Percentiles rank a stretch among this genome's conserved stretches.
phyloP scores from a whole-genome alignment of 2,113 vertebrate genomes.

The Cyanoderma ruficeps region DNA sequence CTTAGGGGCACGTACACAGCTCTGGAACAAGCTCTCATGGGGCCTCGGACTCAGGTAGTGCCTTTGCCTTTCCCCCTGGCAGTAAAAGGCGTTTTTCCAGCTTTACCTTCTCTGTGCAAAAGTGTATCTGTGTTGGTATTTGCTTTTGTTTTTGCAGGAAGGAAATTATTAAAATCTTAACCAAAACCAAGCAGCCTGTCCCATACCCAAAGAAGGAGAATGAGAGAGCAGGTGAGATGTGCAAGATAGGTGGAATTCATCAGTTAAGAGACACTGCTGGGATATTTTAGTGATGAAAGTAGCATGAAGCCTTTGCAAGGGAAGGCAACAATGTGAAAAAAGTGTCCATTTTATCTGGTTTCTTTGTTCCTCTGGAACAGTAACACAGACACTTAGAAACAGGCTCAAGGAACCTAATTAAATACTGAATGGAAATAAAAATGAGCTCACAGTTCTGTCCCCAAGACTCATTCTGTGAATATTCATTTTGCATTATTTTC shows the following conservation, averaged over 20 bases:
- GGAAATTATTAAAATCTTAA: background rate
- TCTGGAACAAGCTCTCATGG: background rate
- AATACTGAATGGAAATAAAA: slow-evolving; percentile 64
- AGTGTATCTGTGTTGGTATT: background rate
- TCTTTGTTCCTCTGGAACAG: slow-evolving; percentile 66
- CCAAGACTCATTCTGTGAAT: slow-evolving; percentile 30
- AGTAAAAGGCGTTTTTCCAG: background rate
- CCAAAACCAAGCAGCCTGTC: background rate
- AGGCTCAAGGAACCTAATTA: slow-evolving; percentile 51
- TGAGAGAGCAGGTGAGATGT: background rate
- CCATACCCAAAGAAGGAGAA: background rate
- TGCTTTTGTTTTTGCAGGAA: background rate
- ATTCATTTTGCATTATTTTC: slow-evolving; percentile 67
- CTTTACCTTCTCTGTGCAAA: background rate
- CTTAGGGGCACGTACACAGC: background rate
- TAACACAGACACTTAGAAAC: slow-evolving; percentile 42
- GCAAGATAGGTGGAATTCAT: background rate
- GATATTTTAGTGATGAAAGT: background rate
- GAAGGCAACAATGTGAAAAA: background rate
- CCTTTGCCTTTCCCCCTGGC: background rate
- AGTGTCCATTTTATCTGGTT: slow-evolving; percentile 58
- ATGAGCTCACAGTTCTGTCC: slow-evolving; percentile 65
- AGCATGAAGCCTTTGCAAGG: background rate
- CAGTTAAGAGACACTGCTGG: background rate
- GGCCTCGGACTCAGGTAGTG: background rate